Percentiles rank a stretch among this genome's conserved stretches.
Conservation (phyloP, 2,113 vertebrate genomes). For the Megaleporinus macrocephalus region DNA sequence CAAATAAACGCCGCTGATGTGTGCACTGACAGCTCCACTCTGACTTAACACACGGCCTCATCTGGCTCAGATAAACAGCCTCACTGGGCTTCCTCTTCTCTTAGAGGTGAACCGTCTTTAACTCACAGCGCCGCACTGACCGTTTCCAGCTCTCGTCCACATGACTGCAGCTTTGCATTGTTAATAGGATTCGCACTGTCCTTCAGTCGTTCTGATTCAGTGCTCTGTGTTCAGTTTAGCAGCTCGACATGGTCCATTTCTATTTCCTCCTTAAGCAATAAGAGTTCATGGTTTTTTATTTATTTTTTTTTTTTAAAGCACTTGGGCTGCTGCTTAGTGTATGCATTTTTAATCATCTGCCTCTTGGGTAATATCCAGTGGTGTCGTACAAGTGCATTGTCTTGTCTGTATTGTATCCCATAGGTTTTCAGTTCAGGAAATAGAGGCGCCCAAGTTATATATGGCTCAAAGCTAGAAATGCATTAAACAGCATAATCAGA, state of each 20-base stretch:
- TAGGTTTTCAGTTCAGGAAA: background rate
- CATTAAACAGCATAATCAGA: slow-evolving; percentile 1
- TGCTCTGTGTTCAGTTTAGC: background rate
- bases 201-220: background rate
- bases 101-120: background rate
- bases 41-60: background rate
- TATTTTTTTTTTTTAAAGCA: background rate
- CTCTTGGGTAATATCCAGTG: slow-evolving; percentile 15
- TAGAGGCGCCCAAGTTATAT: slow-evolving; percentile 27
- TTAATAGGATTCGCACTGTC: background rate
- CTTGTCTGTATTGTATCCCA: background rate
- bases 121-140: background rate
- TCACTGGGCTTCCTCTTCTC: background rate
- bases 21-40: background rate
- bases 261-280: background rate
- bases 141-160: background rate
- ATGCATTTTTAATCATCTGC: slow-evolving; percentile 26
- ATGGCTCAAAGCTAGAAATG: background rate
- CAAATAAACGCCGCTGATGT: slow-evolving; percentile 34
- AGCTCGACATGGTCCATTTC: background rate
- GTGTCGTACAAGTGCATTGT: background rate
- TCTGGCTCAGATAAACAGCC: slow-evolving; percentile 17
- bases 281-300: background rate
- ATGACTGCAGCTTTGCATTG: background rate
- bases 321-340: background rate